phyloP scores from a whole-genome alignment of 2,797 vertebrate genomes.

The Crocodylus rhombifer region DNA sequence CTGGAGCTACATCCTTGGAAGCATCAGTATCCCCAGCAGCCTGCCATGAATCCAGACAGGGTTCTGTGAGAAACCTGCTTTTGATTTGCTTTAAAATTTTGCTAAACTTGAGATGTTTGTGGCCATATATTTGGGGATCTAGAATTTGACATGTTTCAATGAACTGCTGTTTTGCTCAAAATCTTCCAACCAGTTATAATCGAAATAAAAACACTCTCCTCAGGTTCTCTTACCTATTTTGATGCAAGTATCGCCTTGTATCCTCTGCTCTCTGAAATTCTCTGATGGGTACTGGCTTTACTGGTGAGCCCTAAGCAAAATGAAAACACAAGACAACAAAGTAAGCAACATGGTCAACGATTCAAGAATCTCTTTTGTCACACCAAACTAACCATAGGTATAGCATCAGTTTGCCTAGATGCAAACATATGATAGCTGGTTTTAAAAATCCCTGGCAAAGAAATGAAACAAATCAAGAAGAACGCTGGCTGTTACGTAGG shows the following conservation, averaged over 20 bases:
- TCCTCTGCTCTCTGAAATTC: conserved; percentile 87
- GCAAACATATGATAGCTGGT: background rate
- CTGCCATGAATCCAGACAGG: no score
- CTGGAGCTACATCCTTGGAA: no score
- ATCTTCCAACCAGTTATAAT: no score
- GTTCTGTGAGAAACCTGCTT: no score
- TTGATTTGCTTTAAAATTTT: no score
- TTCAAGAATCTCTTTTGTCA: background rate
- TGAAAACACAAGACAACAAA: background rate
- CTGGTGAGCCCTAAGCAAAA: conserved; percentile 84
- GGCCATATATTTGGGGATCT: no score
- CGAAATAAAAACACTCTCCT: background rate
- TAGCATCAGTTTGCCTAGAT: background rate
- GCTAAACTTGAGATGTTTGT: no score
- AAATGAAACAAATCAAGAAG: background rate
- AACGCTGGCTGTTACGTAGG: background rate
- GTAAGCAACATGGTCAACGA: background rate
- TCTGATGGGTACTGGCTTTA: conserved; percentile 80
- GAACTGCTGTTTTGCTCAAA: no score
- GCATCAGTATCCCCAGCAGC: no score
- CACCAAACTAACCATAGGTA: background rate
- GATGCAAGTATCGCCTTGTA: conserved; percentile 79
- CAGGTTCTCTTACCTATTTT: conserved; percentile 81
- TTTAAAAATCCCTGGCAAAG: background rate
- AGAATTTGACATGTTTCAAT: no score